phyloP scores from a whole-genome alignment of 2,797 vertebrate genomes.

The Gallinago solitaria region DNA sequence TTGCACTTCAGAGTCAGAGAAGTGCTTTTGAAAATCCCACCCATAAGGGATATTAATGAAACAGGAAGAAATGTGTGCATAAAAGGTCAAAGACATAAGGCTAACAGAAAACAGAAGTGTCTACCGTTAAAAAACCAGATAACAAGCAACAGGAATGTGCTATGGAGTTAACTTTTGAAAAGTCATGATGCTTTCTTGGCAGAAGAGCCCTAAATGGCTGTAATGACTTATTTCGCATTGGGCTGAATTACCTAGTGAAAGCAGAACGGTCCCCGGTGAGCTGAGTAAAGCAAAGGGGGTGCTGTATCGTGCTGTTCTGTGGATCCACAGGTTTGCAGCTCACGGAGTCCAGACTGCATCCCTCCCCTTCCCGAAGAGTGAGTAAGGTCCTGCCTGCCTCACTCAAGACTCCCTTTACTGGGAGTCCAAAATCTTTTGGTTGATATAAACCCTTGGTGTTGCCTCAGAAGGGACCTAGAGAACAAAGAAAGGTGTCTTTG shows the following conservation, averaged over 20 bases:
- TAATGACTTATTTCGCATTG: background rate
- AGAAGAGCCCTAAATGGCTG: background rate
- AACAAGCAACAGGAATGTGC: slow-evolving; percentile 2
- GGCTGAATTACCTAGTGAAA: background rate
- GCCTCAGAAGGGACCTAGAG: background rate
- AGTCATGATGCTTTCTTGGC: background rate
- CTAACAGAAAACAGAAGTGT: slow-evolving; percentile 15
- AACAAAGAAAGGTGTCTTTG: background rate
- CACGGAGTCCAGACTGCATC: background rate
- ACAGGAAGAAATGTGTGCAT: background rate
- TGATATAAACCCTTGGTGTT: background rate
- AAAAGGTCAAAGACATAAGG: background rate
- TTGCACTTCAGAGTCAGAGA: background rate
- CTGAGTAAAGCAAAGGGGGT: background rate
- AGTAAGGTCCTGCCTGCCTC: background rate
- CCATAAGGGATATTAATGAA: background rate
- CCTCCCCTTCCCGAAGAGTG: background rate
- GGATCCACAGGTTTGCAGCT: background rate
- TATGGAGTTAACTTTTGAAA: background rate
- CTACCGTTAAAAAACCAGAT: background rate
- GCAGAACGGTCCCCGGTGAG: background rate
- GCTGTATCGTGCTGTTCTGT: background rate
- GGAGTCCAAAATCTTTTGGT: background rate
- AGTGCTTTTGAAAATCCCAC: background rate
- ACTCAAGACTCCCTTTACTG: accelerated